Evolutionary conservation across 1,140 invertebrate species (phyloP).

Genomic region (Onthophagus taurus): DNA sequence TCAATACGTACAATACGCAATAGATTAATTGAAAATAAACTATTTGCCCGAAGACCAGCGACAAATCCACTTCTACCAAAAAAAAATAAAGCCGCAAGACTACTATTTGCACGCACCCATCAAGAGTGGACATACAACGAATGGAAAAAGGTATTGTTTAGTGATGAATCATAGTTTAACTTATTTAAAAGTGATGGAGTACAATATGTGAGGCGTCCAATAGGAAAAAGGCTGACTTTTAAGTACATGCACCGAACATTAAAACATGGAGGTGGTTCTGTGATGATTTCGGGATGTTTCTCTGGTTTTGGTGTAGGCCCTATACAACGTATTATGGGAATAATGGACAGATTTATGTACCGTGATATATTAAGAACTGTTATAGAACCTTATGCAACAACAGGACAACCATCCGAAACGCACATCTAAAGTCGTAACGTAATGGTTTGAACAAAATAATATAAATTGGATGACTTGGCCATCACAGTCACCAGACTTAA

Average conservation of each 20-base stretch:
- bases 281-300: neutral
- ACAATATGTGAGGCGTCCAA: neutral
- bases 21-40: no score
- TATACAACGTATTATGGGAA: neutral
- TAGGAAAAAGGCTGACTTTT: neutral
- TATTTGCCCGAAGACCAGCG: no score
- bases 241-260: neutral
- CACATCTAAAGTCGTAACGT: constrained; percentile 5
- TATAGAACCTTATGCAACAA: no score
- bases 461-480: neutral
- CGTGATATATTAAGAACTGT: neutral
- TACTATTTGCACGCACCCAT: no score
- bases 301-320: neutral
- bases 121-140: neutral
- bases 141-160: neutral
- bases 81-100: no score
- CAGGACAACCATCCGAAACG: constrained; percentile 9
- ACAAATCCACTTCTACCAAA: no score
- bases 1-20: no score
- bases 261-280: constrained; percentile 7
- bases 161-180: constrained; percentile 8
- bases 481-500: neutral
- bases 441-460: constrained; percentile 3
- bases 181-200: neutral
- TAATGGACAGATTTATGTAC: constrained; percentile 2